These are phyloP conservation scores for Neoarius graeffei DNA, from an alignment of 2,113 vertebrate species.

Conservation along the genomic window DNA sequence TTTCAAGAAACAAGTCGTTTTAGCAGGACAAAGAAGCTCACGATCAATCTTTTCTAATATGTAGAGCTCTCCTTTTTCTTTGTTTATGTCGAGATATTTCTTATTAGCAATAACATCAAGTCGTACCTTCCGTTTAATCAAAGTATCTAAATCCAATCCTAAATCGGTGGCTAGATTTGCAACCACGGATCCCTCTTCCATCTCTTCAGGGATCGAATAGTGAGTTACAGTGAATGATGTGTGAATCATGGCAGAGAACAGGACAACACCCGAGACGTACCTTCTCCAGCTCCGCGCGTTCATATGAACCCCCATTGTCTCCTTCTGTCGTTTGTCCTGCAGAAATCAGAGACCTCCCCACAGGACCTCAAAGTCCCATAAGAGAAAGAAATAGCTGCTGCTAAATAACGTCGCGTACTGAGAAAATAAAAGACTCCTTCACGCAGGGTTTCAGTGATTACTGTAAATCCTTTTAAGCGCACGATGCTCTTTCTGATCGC, in stretches of 20 bases:
- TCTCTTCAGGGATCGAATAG: slow-evolving; percentile 47
- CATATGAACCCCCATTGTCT: slow-evolving; percentile 45
- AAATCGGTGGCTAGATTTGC: slow-evolving; percentile 70
- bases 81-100: slow-evolving; percentile 70
- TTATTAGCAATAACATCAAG: slow-evolving; percentile 49
- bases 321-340: neutral
- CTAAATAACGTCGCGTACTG: neutral
- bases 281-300: neutral
- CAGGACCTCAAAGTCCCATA: neutral
- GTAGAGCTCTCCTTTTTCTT: slow-evolving; percentile 70
- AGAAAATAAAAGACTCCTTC: neutral
- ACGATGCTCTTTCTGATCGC: neutral
- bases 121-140: slow-evolving; percentile 52
- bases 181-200: slow-evolving; percentile 39
- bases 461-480: neutral
- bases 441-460: neutral
- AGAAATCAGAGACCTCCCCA: neutral
- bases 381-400: neutral
- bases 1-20: slow-evolving; percentile 50
- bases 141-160: slow-evolving; percentile 57
- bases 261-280: slow-evolving; percentile 53
- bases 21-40: slow-evolving; percentile 52
- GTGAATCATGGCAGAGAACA: too few species aligned
- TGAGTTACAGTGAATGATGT: slow-evolving; percentile 30
- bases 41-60: slow-evolving; percentile 66